These are phyloP conservation scores for Heliconius hortense DNA, from an alignment of 2,888 invertebrate genomes.

Conservation along the genomic window DNA sequence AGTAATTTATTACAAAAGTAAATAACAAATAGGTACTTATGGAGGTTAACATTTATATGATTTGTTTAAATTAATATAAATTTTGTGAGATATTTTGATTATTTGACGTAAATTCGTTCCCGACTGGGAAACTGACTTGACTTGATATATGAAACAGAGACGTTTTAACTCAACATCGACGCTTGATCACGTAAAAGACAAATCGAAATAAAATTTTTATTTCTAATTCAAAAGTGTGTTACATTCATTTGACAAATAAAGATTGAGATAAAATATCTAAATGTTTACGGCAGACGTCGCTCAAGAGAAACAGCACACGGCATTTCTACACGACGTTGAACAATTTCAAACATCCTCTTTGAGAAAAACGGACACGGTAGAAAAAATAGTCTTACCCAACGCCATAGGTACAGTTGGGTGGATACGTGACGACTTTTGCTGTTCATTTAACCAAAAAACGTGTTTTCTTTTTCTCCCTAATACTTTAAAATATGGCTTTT, in stretches of 20 bases:
- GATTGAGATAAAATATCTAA: constrained; percentile 27
- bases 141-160: too few relatives aligned
- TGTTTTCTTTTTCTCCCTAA: constrained; percentile 27
- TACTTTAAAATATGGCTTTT: constrained; percentile 22
- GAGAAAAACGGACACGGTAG: constrained; percentile 89
- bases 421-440: constrained; percentile 28
- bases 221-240: too few relatives aligned
- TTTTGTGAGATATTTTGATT: neutral
- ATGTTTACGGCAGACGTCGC: constrained; percentile 84
- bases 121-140: neutral
- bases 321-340: constrained; percentile 89
- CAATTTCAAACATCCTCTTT: constrained; percentile 88
- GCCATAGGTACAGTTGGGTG: constrained; percentile 86
- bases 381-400: constrained; percentile 92
- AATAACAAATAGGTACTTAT: too few relatives aligned
- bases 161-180: too few relatives aligned
- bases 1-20: too few relatives aligned
- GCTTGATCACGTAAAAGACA: too few relatives aligned
- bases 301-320: constrained; percentile 88
- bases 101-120: too few relatives aligned
- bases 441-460: constrained; percentile 29
- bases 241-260: neutral
- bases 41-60: neutral
- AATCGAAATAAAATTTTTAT: too few relatives aligned
- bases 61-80: neutral